phyloP scores from a whole-genome alignment of 2,797 vertebrate genomes.

The Tangara arthus region DNA sequence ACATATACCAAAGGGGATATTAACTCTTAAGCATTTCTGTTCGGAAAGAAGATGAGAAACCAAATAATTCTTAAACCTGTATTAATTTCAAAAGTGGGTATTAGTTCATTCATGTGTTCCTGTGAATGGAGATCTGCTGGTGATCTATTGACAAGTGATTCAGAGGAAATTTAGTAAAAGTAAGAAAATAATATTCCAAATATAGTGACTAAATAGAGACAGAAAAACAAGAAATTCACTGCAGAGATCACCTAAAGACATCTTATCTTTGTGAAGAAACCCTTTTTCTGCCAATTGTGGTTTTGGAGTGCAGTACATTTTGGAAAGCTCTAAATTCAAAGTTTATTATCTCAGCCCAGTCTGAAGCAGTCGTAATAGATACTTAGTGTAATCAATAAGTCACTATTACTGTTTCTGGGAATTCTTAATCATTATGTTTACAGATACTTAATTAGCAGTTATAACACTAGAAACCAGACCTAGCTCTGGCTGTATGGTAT shows the following conservation, averaged over 20 bases:
- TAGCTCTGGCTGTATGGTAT: neutral
- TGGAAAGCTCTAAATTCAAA: conserved; percentile 13
- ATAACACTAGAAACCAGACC: neutral
- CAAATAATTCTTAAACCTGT: neutral
- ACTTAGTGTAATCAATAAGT: conserved; percentile 16
- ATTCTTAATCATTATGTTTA: neutral
- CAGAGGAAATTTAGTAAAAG: neutral
- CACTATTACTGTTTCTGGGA: neutral
- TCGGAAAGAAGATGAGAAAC: neutral
- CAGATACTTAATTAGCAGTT: neutral
- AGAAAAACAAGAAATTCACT: neutral
- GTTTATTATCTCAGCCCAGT: neutral
- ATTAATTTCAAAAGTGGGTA: neutral
- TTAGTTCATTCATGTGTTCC: neutral
- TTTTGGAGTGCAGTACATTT: conserved; percentile 7
- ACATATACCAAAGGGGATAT: neutral
- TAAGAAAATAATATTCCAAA: neutral
- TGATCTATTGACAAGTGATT: neutral
- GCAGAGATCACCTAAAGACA: neutral
- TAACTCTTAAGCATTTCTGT: neutral
- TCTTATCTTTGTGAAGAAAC: conserved; percentile 34
- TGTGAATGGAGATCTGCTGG: neutral
- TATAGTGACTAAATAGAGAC: neutral
- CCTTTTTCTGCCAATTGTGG: neutral
- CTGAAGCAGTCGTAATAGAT: neutral